phyloP scores from a whole-genome alignment of 2,113 vertebrate species.

The Sinosuthora webbiana region DNA sequence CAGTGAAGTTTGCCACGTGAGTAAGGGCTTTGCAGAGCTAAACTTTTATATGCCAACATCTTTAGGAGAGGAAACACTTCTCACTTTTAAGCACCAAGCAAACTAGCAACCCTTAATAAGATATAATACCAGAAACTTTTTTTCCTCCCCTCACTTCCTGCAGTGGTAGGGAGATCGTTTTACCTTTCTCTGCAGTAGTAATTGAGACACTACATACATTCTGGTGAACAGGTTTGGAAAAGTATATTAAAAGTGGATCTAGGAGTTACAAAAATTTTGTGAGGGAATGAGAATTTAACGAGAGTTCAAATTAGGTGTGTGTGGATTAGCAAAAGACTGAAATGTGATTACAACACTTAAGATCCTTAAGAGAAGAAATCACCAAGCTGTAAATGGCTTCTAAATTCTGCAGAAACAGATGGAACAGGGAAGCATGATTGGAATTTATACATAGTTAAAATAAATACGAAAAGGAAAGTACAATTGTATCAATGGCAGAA shows the following conservation, averaged over 20 bases:
- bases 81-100: not conserved
- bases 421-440: not conserved
- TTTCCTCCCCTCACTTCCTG: not conserved
- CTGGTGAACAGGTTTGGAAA: not conserved
- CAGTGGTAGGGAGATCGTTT: not conserved
- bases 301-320: not conserved
- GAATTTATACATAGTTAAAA: not conserved
- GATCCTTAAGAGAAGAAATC: not conserved
- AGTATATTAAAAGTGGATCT: not conserved
- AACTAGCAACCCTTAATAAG: not conserved
- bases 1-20: not conserved
- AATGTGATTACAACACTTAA: not conserved
- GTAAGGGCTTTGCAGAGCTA: not conserved
- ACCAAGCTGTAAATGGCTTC: not conserved
- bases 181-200: not conserved
- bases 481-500: not conserved
- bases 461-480: not conserved
- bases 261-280: not conserved
- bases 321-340: not conserved
- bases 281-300: not conserved
- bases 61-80: not conserved
- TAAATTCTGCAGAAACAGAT: not conserved
- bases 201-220: not conserved
- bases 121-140: not conserved
- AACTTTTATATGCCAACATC: not conserved